Conservation (phyloP, 1,140 invertebrate genomes). For the Drosophila asahinai region DNA sequence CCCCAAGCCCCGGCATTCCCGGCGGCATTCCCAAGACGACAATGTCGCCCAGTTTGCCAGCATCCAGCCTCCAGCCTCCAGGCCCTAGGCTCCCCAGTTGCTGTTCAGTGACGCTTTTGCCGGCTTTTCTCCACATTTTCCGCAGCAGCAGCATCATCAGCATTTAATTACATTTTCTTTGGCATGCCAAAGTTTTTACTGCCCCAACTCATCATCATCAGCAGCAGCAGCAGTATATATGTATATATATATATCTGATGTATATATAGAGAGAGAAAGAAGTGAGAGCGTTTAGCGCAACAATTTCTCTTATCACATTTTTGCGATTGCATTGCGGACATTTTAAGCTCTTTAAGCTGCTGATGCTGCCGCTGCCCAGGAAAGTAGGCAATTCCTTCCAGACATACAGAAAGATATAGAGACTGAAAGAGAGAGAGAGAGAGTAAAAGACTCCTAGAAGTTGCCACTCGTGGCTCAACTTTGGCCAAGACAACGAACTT, state of each 20-base stretch:
- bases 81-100: constrained; percentile 30
- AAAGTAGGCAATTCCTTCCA: constrained; percentile 26
- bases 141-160: constrained; percentile 61
- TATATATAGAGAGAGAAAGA: not conserved
- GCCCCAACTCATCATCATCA: constrained; percentile 40
- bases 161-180: constrained; percentile 73
- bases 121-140: constrained; percentile 3
- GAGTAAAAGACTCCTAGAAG: constrained; percentile 26
- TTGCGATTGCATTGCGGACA: constrained; percentile 35
- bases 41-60: constrained; percentile 50
- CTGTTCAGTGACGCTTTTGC: constrained; percentile 17
- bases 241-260: constrained; percentile 4
- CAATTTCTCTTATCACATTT: constrained; percentile 43
- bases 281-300: constrained; percentile 45
- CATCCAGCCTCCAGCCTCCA: not conserved
- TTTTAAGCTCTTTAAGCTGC: constrained; percentile 28
- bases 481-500: constrained; percentile 63
- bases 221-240: constrained; percentile 10
- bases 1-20: not conserved
- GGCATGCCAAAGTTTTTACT: constrained; percentile 55
- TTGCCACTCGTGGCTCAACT: constrained; percentile 44
- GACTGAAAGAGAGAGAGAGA: no score
- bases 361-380: not conserved
- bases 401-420: not conserved
- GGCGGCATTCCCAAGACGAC: constrained; percentile 52